Evolutionary conservation across 2,113 vertebrate genomes (phyloP), one percentile per base, ranked within the genome.

Genomic region (Myotis lucifugus): DNA sequence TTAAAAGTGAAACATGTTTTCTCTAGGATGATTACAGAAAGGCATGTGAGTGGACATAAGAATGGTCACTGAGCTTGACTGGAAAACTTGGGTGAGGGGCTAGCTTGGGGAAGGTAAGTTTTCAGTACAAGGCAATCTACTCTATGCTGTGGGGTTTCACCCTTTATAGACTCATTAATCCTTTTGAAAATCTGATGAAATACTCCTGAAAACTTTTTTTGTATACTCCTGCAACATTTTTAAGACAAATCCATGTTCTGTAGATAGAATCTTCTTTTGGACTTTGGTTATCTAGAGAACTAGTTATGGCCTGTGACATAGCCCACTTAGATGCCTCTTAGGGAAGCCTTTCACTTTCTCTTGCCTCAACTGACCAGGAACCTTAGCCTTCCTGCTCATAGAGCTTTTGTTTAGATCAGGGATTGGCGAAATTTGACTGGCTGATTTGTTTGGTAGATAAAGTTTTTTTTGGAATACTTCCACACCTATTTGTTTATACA

Each of bases 121-220:
- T 93, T 85, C 8, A 82, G 42, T 37, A 70, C 17, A 85, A 88
- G 59, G 21, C 50, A 27, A 64, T 61, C 37, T 8, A 7, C 14
- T 73, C 34, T 91, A 48, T 93, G 32, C n/a, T 91, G 8, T 81
- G 8, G 11, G 12, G 25, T 85, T 83, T 73, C 5, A 32, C 19
- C 23, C 21, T 72, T 48, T 82, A 32, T 56, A 8, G 37, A 7
- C 1, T 83, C 54, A 92, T 46, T 15, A 40, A 34, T 90, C 5
- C 21, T 88, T 94, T 52, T 72, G 50, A 95, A 96, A 92, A 72
- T 76, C 11, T 85, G 23, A 12, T 81, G 34, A 88, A 90, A 76
- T 50, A 50, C 9, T 50, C 42, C 15, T 76, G 15, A 27, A 32
- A 32, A 76, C 15, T 50, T 50, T 18, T 76, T 32, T 48, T 48